Evolutionary conservation across 2,888 invertebrate species (phyloP).

Genomic region (Sisyra terminalis): DNA sequence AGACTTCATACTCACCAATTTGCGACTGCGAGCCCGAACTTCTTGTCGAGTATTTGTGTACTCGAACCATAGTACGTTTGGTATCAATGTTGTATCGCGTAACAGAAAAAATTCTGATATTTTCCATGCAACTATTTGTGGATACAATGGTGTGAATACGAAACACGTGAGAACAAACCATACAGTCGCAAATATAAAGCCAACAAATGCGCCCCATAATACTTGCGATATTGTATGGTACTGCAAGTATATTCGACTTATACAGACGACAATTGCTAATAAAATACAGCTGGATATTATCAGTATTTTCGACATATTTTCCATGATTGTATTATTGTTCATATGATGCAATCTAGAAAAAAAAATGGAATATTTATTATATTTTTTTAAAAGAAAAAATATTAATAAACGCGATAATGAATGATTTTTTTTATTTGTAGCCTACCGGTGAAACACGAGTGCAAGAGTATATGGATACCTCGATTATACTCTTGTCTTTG

Average conservation of each 20-base stretch:
- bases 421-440: no score
- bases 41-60: constrained; percentile 78
- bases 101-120: constrained; percentile 72
- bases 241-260: constrained; percentile 65
- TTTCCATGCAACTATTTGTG: constrained; percentile 67
- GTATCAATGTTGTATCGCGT: constrained; percentile 78
- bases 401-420: no score
- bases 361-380: not conserved
- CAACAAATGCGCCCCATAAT: constrained; percentile 57
- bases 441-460: no score
- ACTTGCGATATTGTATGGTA: constrained; percentile 78
- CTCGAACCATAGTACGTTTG: constrained; percentile 87
- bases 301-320: constrained; percentile 52
- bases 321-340: constrained; percentile 61
- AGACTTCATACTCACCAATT: constrained; percentile 64
- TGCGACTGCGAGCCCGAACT: constrained; percentile 60
- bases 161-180: constrained; percentile 74
- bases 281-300: constrained; percentile 43
- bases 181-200: constrained; percentile 51
- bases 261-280: constrained; percentile 42
- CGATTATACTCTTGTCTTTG: no score
- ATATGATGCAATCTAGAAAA: constrained; percentile 60
- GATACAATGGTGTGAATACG: constrained; percentile 70
- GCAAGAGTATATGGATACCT: no score
- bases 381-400: no score